Evolutionary conservation across 2,888 invertebrate species (phyloP).

Genomic region (Linnaemya vulpina): DNA sequence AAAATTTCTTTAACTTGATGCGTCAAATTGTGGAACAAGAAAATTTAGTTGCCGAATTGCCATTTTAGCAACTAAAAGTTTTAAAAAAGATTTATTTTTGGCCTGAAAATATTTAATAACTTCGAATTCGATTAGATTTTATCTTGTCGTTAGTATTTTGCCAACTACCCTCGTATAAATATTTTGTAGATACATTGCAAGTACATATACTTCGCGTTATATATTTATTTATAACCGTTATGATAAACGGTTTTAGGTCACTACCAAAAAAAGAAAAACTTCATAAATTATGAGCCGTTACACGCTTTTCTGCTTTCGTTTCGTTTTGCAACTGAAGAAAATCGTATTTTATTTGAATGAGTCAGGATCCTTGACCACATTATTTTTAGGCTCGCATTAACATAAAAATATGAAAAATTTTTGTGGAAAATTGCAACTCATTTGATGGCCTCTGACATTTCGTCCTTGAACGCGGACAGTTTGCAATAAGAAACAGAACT

Average conservation of each 20-base stretch:
- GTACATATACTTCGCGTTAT: background rate
- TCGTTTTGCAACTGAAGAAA: background rate
- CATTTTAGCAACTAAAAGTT: no score
- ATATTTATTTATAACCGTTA: background rate
- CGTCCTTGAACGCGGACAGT: background rate
- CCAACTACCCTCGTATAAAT: no score
- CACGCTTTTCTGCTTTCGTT: background rate
- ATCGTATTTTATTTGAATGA: background rate
- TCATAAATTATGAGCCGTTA: background rate
- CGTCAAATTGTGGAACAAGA: no score
- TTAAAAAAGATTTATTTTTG: no score
- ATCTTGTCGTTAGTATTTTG: no score
- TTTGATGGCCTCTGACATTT: background rate
- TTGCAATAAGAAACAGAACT: background rate
- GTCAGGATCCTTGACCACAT: conserved; percentile 11
- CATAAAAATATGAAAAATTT: conserved; percentile 25
- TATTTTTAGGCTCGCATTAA: conserved; percentile 2
- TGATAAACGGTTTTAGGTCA: background rate
- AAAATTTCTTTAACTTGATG: no score
- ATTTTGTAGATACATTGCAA: no score
- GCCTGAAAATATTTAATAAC: no score
- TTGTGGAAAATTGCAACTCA: conserved; percentile 16
- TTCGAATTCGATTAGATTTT: no score
- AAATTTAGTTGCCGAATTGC: no score
- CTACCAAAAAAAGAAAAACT: background rate